Evolutionary conservation across 2,888 invertebrate genomes (phyloP).

Genomic region (Ochropleura leucogaster): DNA sequence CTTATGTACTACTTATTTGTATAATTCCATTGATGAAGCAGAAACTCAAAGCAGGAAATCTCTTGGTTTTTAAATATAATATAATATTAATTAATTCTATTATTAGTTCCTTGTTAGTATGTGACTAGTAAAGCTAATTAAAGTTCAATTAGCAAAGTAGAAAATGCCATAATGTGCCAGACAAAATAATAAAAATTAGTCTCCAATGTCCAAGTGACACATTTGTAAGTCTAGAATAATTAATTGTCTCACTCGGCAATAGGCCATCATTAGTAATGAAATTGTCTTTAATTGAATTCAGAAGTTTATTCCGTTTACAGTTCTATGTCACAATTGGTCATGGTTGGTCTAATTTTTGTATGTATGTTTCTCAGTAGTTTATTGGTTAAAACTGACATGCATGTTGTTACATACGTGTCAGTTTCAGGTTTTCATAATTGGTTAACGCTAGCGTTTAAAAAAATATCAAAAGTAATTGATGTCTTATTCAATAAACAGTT

Average conservation of each 20-base stretch:
- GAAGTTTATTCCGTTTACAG: neutral
- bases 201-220: neutral
- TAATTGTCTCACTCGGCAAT: neutral
- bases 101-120: neutral
- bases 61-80: neutral
- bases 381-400: neutral
- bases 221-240: neutral
- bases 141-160: conserved; percentile 15
- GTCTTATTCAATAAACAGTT: neutral
- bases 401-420: neutral
- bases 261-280: neutral
- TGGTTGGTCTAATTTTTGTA: neutral
- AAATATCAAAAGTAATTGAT: neutral
- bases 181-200: neutral
- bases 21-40: conserved; percentile 5
- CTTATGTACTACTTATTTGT: neutral
- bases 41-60: too few species aligned
- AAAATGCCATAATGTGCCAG: neutral
- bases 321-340: neutral
- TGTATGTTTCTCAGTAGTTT: neutral
- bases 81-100: neutral
- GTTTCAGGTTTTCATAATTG: too few species aligned
- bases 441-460: too few species aligned
- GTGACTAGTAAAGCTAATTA: neutral
- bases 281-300: conserved; percentile 1